Evolutionary conservation across 2,888 invertebrate genomes (phyloP).

Genomic region (Phorcus lineatus): DNA sequence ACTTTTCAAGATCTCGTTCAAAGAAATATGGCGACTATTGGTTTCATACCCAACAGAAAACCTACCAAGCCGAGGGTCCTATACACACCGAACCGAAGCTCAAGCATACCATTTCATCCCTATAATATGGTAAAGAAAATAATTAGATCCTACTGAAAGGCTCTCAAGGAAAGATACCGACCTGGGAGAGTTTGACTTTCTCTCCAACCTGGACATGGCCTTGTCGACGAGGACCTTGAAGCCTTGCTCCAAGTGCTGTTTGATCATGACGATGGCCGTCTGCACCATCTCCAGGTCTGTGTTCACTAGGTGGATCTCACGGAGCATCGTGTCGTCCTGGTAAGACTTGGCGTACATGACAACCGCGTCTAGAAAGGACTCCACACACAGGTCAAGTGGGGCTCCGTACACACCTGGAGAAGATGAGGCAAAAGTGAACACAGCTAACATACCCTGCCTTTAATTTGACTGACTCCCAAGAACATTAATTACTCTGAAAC

Average conservation of each 20-base stretch:
- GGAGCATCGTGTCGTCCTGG: slow-evolving; percentile 3
- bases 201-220: background rate
- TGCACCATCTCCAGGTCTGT: slow-evolving; percentile 36
- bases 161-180: background rate
- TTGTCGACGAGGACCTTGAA: background rate
- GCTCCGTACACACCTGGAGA: slow-evolving; percentile 49
- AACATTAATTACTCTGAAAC: no score
- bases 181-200: background rate
- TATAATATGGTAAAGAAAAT: no score
- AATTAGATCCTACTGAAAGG: no score
- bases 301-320: slow-evolving; percentile 53
- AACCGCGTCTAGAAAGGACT: slow-evolving; percentile 48
- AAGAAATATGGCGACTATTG: no score
- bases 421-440: no score
- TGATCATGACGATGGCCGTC: slow-evolving; percentile 26
- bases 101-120: no score
- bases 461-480: no score
- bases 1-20: no score
- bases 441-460: no score
- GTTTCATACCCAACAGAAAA: no score
- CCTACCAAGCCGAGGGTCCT: no score
- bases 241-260: slow-evolving; percentile 1
- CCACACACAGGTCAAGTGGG: slow-evolving; percentile 46
- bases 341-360: slow-evolving; percentile 29
- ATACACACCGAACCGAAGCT: no score